Conservation (phyloP, 2,113 vertebrate species). For the Mormoops blainvillei region DNA sequence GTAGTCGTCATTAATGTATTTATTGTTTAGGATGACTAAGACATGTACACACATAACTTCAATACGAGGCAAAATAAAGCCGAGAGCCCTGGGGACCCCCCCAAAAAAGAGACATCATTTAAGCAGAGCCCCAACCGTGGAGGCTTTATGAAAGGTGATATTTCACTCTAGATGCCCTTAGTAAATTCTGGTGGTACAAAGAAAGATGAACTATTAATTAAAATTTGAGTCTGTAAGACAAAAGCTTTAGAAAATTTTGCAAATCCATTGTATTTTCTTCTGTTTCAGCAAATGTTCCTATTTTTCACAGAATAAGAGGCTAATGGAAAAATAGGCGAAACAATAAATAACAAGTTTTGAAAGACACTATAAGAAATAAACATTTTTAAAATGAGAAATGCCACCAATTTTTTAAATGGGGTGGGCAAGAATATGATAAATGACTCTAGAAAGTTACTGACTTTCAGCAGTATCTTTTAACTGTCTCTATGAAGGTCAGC, state of each 20-base stretch:
- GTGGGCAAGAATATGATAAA: not conserved
- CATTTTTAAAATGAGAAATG: not conserved
- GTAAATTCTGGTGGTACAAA: not conserved
- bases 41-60: not conserved
- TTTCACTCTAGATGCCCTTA: not conserved
- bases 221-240: not conserved
- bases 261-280: not conserved
- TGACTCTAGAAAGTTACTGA: not conserved
- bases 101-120: not conserved
- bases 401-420: not conserved
- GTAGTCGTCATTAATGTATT: not conserved
- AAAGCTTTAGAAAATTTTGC: not conserved
- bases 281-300: not conserved
- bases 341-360: not conserved
- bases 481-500: not conserved
- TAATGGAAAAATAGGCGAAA: not conserved
- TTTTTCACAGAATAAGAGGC: not conserved
- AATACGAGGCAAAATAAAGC: not conserved
- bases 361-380: not conserved
- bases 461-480: slow-evolving; percentile 9
- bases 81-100: not conserved
- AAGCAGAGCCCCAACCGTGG: not conserved
- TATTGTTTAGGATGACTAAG: not conserved
- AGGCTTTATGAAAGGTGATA: not conserved
- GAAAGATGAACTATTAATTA: not conserved